phyloP scores from a whole-genome alignment of 2,888 invertebrate species.

The Drosophila mercatorum region DNA sequence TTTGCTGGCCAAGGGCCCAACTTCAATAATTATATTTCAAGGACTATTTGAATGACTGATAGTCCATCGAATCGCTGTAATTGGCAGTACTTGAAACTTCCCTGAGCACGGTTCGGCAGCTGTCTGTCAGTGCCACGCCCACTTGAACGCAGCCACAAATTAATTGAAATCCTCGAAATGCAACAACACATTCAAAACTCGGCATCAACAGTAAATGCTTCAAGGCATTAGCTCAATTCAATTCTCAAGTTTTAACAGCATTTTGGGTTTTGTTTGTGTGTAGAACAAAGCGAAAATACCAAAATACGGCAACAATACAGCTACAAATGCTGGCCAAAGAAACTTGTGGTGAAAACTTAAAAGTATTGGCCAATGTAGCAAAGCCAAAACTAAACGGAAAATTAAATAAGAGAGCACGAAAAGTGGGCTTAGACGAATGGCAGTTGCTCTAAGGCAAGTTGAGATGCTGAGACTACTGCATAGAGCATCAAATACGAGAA shows the following conservation, averaged over 20 bases:
- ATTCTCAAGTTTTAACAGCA: conserved; percentile 30
- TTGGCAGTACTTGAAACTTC: conserved; percentile 29
- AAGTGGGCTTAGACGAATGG: not conserved
- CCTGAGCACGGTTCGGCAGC: conserved; percentile 8
- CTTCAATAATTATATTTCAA: conserved; percentile 15
- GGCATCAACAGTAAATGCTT: not conserved
- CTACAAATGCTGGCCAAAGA: conserved; percentile 26
- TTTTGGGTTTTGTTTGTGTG: conserved; percentile 5
- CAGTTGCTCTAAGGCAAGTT: not conserved
- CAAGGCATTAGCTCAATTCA: conserved; percentile 16
- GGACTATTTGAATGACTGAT: conserved; percentile 5
- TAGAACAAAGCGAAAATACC: not conserved
- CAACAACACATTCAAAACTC: not conserved
- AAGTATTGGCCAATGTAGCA: conserved; percentile 5
- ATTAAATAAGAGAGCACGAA: not conserved
- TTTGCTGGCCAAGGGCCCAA: conserved; percentile 4
- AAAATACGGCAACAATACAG: conserved; percentile 8
- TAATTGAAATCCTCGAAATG: conserved; percentile 13
- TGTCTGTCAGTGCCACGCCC: conserved; percentile 17
- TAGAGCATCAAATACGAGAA: not conserved
- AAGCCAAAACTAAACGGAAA: conserved; percentile 3
- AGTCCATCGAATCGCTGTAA: not conserved
- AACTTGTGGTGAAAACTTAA: conserved; percentile 20
- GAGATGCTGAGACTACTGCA: not conserved
- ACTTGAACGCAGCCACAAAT: conserved; percentile 8